Evolutionary conservation across 2,113 vertebrate species (phyloP), one percentile per base, ranked within the genome.

Genomic region (Egretta garzetta): DNA sequence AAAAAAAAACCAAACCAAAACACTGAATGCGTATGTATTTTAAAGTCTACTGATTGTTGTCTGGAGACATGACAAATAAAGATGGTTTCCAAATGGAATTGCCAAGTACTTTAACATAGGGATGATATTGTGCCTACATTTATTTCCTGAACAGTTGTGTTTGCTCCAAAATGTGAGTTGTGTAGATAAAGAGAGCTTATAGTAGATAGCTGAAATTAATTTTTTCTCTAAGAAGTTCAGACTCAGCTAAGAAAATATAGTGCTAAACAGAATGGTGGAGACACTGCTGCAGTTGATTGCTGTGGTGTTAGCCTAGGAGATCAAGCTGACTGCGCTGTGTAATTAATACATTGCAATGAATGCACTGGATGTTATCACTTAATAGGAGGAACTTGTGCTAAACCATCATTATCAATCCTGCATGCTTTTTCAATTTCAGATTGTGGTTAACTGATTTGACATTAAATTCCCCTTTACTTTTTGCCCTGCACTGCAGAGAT

Each of bases 391-490:
- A 81, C 68, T 88, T 86, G 39, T 67, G 45, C 80, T 94, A 84
- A 84, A 59, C 68, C 37, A 13, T 90, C 72, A 16, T 92, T 95
- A 95, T 79, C 56, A 75, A 45, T 72, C 60, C 47, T 68, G 26
- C 23, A 53, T 22, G 19, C 50, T 85, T 91, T 93, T 91, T 84
- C 83, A 87, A 47, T 93, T 96, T 89, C 70, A 95, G 79, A 53
- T 87, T 81, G 56, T 91, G 83, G 73, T 87, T 93, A 96, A 97
- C 86, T 86, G 76, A 68, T 89, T 53, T 89, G 80, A 85, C 88
- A 93, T 81, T 92, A 91, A 91, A 94, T 82, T 95, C 70, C 47
- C 66, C 77, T 94, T 96, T 95, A 89, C 56, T 89, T 97, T 97
- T 74, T 96, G 76, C 93, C 55, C 77, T 76, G 37, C 28, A 58